Evolutionary conservation across 2,888 invertebrate genomes (phyloP).

Genomic region (Alsophila aescularia): DNA sequence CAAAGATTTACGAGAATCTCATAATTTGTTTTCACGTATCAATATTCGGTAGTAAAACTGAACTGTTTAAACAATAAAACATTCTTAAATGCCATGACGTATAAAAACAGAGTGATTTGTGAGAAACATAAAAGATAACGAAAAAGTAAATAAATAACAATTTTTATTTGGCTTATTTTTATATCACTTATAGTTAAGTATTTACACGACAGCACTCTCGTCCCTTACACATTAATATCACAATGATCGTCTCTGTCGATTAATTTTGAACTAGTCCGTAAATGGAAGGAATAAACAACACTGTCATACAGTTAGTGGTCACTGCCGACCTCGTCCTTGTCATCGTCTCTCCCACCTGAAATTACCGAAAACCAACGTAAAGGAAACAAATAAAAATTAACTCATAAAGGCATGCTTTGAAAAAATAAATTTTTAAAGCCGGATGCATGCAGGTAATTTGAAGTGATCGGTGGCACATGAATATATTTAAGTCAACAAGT

Average conservation of each 20-base stretch:
- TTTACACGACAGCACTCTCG: slow-evolving; percentile 71
- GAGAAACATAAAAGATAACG: slow-evolving; percentile 54
- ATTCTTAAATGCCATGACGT: slow-evolving; percentile 14
- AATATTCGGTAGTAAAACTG: slow-evolving; percentile 26
- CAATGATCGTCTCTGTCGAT: slow-evolving; percentile 81
- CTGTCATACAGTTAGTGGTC: slow-evolving; percentile 72
- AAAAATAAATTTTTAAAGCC: slow-evolving; percentile 10
- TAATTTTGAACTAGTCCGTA: slow-evolving; percentile 49
- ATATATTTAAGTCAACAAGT: slow-evolving; percentile 1
- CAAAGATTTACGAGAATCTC: slow-evolving; percentile 14
- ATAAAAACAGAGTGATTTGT: slow-evolving; percentile 13
- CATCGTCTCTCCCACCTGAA: slow-evolving; percentile 81
- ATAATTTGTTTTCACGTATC: slow-evolving; percentile 9
- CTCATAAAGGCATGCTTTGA: slow-evolving; percentile 39
- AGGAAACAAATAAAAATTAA: slow-evolving; percentile 58
- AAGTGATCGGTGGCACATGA: slow-evolving; percentile 4
- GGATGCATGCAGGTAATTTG: slow-evolving; percentile 6
- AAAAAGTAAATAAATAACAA: slow-evolving; percentile 66
- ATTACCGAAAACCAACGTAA: slow-evolving; percentile 74
- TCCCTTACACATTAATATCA: slow-evolving; percentile 80
- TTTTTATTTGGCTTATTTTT: slow-evolving; percentile 66
- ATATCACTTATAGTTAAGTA: slow-evolving; percentile 70
- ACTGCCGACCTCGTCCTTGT: slow-evolving; percentile 74
- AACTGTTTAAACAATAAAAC: slow-evolving; percentile 40
- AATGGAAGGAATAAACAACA: slow-evolving; percentile 50